Conservation (phyloP, 2,888 invertebrate species). For the Smittia sp. region DNA sequence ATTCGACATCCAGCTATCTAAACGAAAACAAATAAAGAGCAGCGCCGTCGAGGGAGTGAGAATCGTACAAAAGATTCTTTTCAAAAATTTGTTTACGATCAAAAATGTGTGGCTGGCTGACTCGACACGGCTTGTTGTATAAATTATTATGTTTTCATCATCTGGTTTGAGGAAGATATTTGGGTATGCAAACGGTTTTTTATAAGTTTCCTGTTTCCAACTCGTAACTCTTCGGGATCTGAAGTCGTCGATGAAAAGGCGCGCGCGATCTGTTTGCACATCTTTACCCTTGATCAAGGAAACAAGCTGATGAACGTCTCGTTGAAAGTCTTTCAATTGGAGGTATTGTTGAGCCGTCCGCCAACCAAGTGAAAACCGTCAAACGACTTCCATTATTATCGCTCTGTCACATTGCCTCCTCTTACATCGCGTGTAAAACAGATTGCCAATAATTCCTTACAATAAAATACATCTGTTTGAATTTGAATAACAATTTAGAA, state of each 20-base stretch:
- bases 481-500: conserved; percentile 32
- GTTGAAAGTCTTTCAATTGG: background rate
- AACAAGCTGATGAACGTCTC: background rate
- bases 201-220: conserved; percentile 30
- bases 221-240: conserved; percentile 14
- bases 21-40: background rate
- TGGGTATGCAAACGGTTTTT: conserved; percentile 29
- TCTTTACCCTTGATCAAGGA: background rate
- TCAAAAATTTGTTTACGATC: conserved; percentile 25
- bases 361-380: background rate
- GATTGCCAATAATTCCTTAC: conserved; percentile 35
- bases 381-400: conserved; percentile 10
- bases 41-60: background rate
- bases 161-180: conserved; percentile 25
- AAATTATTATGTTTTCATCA: conserved; percentile 39
- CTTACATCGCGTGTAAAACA: conserved; percentile 27
- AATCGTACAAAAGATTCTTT: conserved; percentile 13
- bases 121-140: conserved; percentile 28
- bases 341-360: background rate
- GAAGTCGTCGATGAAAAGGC: background rate
- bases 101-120: conserved; percentile 18
- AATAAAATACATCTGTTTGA: conserved; percentile 37
- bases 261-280: background rate
- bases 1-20: background rate
- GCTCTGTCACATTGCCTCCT: background rate